Evolutionary conservation across 1,140 invertebrate species (phyloP).

Genomic region (Drosophila albomicans): DNA sequence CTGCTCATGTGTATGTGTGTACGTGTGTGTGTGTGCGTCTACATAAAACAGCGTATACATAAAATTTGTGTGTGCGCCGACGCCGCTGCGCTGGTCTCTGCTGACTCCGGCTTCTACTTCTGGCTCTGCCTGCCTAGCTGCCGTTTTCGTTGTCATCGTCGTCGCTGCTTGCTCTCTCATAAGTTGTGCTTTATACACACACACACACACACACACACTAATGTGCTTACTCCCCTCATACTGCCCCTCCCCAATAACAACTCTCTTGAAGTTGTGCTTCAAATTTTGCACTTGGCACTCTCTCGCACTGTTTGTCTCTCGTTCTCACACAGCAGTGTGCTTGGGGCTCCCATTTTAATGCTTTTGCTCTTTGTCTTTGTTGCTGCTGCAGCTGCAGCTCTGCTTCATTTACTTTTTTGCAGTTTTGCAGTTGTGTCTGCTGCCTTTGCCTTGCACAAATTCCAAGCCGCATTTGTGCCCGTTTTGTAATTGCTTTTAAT

Average conservation of each 20-base stretch:
- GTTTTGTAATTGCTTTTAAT: conserved; percentile 82
- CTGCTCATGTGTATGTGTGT: conserved; percentile 32
- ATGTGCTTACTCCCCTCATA: conserved; percentile 5
- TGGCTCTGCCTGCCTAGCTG: conserved; percentile 39
- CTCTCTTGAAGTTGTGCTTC: conserved; percentile 69
- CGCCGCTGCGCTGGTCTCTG: conserved; percentile 48
- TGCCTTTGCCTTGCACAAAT: conserved; percentile 55
- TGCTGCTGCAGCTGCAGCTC: conserved; percentile 46
- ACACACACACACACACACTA: not conserved
- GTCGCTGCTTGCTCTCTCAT: conserved; percentile 41
- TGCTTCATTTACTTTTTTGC: not conserved
- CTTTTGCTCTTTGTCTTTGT: conserved; percentile 76
- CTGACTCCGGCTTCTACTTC: no score
- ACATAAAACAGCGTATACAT: conserved; percentile 79
- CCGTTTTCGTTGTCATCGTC: conserved; percentile 46
- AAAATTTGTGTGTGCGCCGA: conserved; percentile 83
- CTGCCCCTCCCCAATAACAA: conserved; percentile 20
- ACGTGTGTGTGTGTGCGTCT: conserved; percentile 53
- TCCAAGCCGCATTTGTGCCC: conserved; percentile 56
- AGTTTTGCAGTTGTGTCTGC: conserved; percentile 45
- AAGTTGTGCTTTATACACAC: conserved; percentile 59
- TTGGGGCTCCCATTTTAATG: conserved; percentile 52
- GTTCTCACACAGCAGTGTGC: conserved; percentile 22
- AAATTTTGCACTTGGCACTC: conserved; percentile 79
- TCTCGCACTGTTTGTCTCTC: conserved; percentile 39